These are phyloP conservation scores for Gambusia affinis DNA, from an alignment of 2,113 vertebrate genomes.

Conservation along the genomic window DNA sequence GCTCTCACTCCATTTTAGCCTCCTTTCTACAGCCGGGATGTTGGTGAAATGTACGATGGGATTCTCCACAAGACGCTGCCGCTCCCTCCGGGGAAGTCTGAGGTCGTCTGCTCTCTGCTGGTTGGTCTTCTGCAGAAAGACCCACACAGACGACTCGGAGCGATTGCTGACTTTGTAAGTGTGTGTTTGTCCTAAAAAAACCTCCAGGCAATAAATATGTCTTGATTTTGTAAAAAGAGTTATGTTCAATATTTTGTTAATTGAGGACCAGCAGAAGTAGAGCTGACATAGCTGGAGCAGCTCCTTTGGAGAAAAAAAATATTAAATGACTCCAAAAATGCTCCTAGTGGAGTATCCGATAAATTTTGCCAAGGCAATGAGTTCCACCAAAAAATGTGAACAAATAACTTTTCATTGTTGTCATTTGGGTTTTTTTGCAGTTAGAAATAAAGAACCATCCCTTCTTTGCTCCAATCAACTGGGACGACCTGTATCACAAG, in stretches of 20 bases:
- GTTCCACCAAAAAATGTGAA: background rate
- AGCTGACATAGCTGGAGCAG: background rate
- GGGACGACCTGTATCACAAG: slow-evolving; percentile 97
- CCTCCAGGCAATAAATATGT: background rate
- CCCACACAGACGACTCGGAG: slow-evolving; percentile 88
- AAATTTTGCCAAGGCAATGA: background rate
- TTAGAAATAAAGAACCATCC: slow-evolving; percentile 94
- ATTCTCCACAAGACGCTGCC: slow-evolving; percentile 91
- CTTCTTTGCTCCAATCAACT: slow-evolving; percentile 95
- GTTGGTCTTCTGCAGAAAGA: slow-evolving; percentile 94
- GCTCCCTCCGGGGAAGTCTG: slow-evolving; percentile 89
- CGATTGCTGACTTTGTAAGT: slow-evolving; percentile 94
- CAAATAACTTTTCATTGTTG: background rate
- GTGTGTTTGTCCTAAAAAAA: background rate
- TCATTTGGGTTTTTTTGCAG: slow-evolving; percentile 69
- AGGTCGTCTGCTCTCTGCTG: slow-evolving; percentile 88
- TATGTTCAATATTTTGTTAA: background rate
- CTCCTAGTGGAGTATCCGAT: background rate
- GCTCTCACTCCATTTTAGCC: slow-evolving; percentile 77
- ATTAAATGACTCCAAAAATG: too few relatives aligned
- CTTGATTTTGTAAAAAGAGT: slow-evolving; percentile 1
- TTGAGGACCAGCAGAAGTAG: background rate
- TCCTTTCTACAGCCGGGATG: slow-evolving; percentile 93
- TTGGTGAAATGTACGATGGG: slow-evolving; percentile 95
- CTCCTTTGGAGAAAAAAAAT: background rate